Evolutionary conservation across 2,113 vertebrate species (phyloP).

Genomic region (Ivindomyrus marchei): DNA sequence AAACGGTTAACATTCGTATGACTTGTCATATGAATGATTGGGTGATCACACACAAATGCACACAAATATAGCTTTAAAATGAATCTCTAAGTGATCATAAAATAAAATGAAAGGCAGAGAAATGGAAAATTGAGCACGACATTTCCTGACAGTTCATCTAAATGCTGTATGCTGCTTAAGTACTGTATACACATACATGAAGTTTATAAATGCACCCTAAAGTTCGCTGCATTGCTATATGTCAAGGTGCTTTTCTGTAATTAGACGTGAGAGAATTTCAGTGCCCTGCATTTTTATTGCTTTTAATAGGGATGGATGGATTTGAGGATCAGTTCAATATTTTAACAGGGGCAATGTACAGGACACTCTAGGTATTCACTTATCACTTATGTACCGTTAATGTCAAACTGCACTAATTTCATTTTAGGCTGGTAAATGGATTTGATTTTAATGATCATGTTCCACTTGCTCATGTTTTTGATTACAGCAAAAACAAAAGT

Average conservation of each 20-base stretch:
- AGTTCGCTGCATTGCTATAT: neutral
- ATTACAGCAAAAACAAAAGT: neutral
- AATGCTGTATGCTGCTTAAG: slow-evolving; percentile 1
- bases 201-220: neutral
- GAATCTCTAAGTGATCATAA: neutral
- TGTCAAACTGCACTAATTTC: slow-evolving; percentile 20
- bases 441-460: neutral
- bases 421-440: neutral
- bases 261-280: neutral
- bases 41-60: neutral
- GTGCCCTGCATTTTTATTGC: neutral
- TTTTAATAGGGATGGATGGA: slow-evolving; percentile 33
- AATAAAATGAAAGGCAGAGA: neutral
- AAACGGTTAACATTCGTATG: neutral
- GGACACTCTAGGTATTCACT: slow-evolving; percentile 22
- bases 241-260: slow-evolving; percentile 7
- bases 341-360: slow-evolving; percentile 11
- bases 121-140: neutral
- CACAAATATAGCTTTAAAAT: neutral
- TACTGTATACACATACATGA: neutral
- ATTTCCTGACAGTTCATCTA: slow-evolving; percentile 18
- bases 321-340: slow-evolving; percentile 28
- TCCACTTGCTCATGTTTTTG: neutral
- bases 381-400: slow-evolving; percentile 8
- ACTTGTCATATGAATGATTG: neutral